These are phyloP conservation scores for Halotydeus destructor DNA, from an alignment of 1,140 invertebrate species.

Conservation along the genomic window DNA sequence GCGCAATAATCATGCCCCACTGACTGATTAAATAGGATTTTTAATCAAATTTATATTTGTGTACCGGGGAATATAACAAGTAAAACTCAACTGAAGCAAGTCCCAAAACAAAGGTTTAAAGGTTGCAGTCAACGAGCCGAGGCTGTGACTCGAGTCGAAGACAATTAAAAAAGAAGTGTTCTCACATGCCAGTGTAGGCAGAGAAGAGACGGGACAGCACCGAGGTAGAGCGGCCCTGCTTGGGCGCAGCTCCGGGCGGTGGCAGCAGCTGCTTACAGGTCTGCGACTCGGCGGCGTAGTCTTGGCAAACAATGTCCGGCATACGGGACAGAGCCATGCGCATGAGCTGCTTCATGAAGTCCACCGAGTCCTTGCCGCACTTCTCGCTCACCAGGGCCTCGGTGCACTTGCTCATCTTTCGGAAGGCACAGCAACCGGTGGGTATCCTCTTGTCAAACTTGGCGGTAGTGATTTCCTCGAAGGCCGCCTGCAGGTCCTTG, in stretches of 20 bases:
- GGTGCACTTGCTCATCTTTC: slow-evolving; percentile 14
- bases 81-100: too few species aligned
- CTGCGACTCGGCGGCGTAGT: slow-evolving; percentile 9
- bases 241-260: slow-evolving; percentile 8
- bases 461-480: slow-evolving; percentile 17
- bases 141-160: too few species aligned
- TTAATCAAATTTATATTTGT: too few species aligned
- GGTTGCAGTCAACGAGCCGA: too few species aligned
- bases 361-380: slow-evolving; percentile 17
- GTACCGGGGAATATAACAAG: too few species aligned
- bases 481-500: slow-evolving; percentile 18
- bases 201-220: slow-evolving; percentile 16
- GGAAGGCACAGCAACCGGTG: slow-evolving; percentile 18
- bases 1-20: too few species aligned
- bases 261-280: slow-evolving; percentile 10
- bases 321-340: slow-evolving; percentile 17
- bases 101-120: too few species aligned
- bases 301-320: slow-evolving; percentile 19
- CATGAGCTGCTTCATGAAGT: slow-evolving; percentile 14
- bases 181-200: slow-evolving; percentile 17
- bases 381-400: slow-evolving; percentile 17
- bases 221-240: slow-evolving; percentile 10
- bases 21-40: too few species aligned
- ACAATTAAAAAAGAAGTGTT: too few species aligned
- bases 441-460: slow-evolving; percentile 20